A percentile compares a stretch with the other conserved stretches of the same genome.
phyloP scores from a whole-genome alignment of 2,797 vertebrate species.

The Neoniphon sammara region DNA sequence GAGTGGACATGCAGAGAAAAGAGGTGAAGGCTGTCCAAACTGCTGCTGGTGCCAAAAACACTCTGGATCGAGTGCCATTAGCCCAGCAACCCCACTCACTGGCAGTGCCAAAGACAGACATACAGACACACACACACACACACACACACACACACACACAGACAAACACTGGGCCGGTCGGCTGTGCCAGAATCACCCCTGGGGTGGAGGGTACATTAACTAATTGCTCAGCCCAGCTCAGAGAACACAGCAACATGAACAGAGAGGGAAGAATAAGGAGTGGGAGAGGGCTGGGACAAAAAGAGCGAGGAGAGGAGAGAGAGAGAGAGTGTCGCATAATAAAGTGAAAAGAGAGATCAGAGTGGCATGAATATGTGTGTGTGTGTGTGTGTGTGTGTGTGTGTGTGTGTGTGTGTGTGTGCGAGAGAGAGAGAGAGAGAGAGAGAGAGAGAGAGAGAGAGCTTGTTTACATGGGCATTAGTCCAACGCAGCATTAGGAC shows the following conservation, averaged over 20 bases:
- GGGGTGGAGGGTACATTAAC: constrained; percentile 76
- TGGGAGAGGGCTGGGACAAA: constrained; percentile 31
- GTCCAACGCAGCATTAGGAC: constrained; percentile 66
- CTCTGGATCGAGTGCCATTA: constrained; percentile 56
- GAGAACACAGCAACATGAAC: constrained; percentile 60
- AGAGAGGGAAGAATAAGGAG: constrained; percentile 10
- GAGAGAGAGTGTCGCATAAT: constrained; percentile 34
- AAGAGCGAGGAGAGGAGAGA: constrained; percentile 28
- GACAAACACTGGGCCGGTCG: constrained; percentile 38
- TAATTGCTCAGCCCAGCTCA: constrained; percentile 77
- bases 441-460: constrained; percentile 43
- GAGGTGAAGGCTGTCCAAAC: constrained; percentile 60
- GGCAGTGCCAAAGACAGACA: constrained; percentile 44
- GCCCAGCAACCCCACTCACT: constrained; percentile 53
- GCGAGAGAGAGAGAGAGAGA: constrained; percentile 10
- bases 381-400: too few relatives aligned
- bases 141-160: constrained; percentile 36
- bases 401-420: too few relatives aligned
- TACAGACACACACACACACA: constrained; percentile 43
- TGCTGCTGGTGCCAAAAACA: constrained; percentile 62
- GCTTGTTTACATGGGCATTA: constrained; percentile 72
- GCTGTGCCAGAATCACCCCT: constrained; percentile 69
- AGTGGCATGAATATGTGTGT: constrained; percentile 40
- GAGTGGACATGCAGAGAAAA: constrained; percentile 57
- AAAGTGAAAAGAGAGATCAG: constrained; percentile 57